Base-by-base conservation (phyloP, 2,797 vertebrate species). In the Taeniopygia guttata region DNA sequence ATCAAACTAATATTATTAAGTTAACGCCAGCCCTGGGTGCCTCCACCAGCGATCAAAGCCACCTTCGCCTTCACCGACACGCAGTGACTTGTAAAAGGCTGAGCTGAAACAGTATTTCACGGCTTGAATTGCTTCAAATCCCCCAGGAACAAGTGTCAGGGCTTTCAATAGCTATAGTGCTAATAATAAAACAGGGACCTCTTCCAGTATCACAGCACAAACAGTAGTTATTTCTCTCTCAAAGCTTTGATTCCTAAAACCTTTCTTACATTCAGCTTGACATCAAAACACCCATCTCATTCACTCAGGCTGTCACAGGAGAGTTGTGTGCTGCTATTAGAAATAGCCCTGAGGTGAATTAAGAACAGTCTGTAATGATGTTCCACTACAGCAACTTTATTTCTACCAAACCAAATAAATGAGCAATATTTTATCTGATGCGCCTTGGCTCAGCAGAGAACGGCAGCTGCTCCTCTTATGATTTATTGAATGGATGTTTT, bases 201-300 rank as follows among this genome's bases (percentile, higher is more conserved):
- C 92, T 92, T 59, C 93, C 89, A 77, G 42, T 51, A 90, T 79
- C 92, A 76, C 54, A 94, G 94, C 92, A 70, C 94, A 87, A 92
- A 79, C 88, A 51, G 63, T 43, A 63, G 78, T 87, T 89, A 92
- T 93, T 95, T 89, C 93, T 95, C 90, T 75, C 55, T 59, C 93
- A 94, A 83, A 94, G 92, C 95, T 96, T 84, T 92, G 92, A 95
- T 95, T 94, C 93, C 81, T 83, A 87, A 95, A 95, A 87, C 92
- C 95, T 93, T 82, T n/a, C 95, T 94, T 90, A 87, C 90, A 93
- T 94, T 79, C 90, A 63, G 70, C 72, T 86, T 89, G 93, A 92
- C 86, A 93, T 91, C 92, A 93, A 87, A 96, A 94, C 94, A 94
- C 95, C 95, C 95, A 93, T 89, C 96, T 96, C 94, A 90, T 94